Conservation (phyloP, 2,113 vertebrate genomes). For the Hipposideros armiger region DNA sequence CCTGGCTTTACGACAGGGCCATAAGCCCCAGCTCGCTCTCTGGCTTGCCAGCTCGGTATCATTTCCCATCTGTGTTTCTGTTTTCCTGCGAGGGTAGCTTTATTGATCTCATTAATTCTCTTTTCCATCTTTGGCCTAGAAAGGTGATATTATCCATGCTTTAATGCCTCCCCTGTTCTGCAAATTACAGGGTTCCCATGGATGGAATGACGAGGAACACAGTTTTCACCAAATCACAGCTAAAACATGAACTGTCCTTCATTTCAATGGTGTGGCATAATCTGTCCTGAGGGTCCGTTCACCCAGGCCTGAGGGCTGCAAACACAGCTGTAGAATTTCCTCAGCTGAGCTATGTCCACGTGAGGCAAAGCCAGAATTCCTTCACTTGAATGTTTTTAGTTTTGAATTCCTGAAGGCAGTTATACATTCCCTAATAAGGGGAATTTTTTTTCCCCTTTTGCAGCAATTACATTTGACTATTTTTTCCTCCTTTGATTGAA, state of each 20-base stretch:
- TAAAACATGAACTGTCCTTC: constrained; percentile 74
- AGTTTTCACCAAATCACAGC: constrained; percentile 66
- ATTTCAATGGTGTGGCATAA: constrained; percentile 11
- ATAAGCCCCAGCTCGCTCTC: constrained; percentile 59
- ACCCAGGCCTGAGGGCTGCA: neutral
- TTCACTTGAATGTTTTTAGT: constrained; percentile 18
- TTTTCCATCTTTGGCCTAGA: constrained; percentile 80
- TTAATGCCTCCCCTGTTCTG: constrained; percentile 82
- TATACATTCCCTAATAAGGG: constrained; percentile 58
- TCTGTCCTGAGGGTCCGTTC: neutral
- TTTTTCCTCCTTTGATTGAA: constrained; percentile 67
- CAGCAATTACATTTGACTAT: constrained; percentile 53
- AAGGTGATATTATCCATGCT: constrained; percentile 78
- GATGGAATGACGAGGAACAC: constrained; percentile 74
- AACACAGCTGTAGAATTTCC: neutral
- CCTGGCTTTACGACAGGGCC: constrained; percentile 70
- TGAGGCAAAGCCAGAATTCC: neutral
- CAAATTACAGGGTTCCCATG: constrained; percentile 78
- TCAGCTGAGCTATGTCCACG: neutral
- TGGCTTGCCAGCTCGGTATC: constrained; percentile 73
- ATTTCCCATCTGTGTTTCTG: constrained; percentile 78
- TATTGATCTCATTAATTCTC: constrained; percentile 85
- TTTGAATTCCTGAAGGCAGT: constrained; percentile 56
- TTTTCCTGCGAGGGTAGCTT: constrained; percentile 79
- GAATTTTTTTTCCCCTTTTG: constrained; percentile 27